A percentile compares a stretch with the other conserved stretches of the same genome.
Conservation (phyloP, 2,888 invertebrate species). For the Rhorus exstirpatorius region DNA sequence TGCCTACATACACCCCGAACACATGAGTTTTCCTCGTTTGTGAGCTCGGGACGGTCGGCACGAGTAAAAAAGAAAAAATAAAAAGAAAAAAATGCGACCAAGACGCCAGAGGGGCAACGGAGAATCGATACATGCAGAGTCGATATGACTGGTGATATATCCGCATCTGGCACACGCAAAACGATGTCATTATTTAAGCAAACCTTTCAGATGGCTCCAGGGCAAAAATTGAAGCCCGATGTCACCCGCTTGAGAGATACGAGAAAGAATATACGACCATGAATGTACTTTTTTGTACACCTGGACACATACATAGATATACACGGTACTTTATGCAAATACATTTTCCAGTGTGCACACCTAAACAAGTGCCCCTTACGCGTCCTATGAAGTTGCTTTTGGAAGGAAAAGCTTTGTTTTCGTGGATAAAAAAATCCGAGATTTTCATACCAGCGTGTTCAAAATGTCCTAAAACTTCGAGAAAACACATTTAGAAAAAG, state of each 20-base stretch:
- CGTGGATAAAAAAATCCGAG: too few relatives aligned
- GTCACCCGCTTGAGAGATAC: conserved; percentile 25
- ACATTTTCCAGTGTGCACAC: too few relatives aligned
- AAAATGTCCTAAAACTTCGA: too few relatives aligned
- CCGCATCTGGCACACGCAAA: conserved; percentile 45
- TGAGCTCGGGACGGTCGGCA: conserved; percentile 2
- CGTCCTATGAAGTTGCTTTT: too few relatives aligned
- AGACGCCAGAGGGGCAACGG: conserved; percentile 33
- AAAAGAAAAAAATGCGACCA: conserved; percentile 24
- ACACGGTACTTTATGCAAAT: neutral
- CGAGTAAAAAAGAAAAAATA: neutral
- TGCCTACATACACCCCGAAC: conserved; percentile 8
- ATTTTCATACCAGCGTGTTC: too few relatives aligned
- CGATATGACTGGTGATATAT: conserved; percentile 48
- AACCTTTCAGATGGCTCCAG: conserved; percentile 40
- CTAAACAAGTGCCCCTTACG: too few relatives aligned
- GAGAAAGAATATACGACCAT: conserved; percentile 25
- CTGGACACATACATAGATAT: neutral
- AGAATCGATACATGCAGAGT: conserved; percentile 45
- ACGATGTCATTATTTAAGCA: conserved; percentile 58
- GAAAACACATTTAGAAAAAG: too few relatives aligned
- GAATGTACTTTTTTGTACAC: conserved; percentile 33
- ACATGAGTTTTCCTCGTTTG: conserved; percentile 28
- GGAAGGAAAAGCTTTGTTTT: too few relatives aligned
- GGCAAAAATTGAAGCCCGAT: conserved; percentile 23